Base-by-base conservation (phyloP, 1,140 invertebrate species). In the Apis dorsata region DNA sequence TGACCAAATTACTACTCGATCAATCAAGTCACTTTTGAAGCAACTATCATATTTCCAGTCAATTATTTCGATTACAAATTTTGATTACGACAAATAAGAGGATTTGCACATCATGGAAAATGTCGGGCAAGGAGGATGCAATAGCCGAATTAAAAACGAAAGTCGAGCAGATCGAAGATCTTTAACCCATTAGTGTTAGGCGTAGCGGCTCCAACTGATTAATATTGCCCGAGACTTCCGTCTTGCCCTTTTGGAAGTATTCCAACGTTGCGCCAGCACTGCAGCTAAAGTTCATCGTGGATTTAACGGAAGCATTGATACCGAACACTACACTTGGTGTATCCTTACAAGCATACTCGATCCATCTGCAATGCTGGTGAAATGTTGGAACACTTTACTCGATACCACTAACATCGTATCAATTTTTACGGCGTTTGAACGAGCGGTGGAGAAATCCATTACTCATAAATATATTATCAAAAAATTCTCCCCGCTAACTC, bases 231-330 rank as follows among this genome's bases (percentile, higher is more conserved):
- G 62, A 77, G 28, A 53, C 62, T 66, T 34, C 28, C 71, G 71
- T 59, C 17, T 28, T 34, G 49, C 53, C 62, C 28, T 55, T 66
- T 55, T 77, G 75, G 75, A 77, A n/a, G 19, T 66, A 62, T 66
- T 77, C 75, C 75, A 77, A 77, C 75, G 28, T 53, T 77, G 51
- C 75, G 19, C 75, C 75, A 49, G 62, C 62, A 66, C 11, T 77
- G 75, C 75, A 55, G 72, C 12, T 74, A 44, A 65, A n/a, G 62
- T 77, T 76, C 24, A 66, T 66, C 49, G 28, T 55, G 28, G 63
- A 77, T 77, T 77, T 55, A 55, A 24, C 21, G 51, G 49, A 51
- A 21, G 34, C 28, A 62, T 66, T 34, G 62, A 77, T 55, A 66
- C 19, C 13, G 49, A 73, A 73, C 51, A 28, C 28, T 73, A 15